Evolutionary conservation across 2,797 vertebrate species (phyloP), one percentile per base, ranked within the genome.

Genomic region (Megalops cyprinoides): DNA sequence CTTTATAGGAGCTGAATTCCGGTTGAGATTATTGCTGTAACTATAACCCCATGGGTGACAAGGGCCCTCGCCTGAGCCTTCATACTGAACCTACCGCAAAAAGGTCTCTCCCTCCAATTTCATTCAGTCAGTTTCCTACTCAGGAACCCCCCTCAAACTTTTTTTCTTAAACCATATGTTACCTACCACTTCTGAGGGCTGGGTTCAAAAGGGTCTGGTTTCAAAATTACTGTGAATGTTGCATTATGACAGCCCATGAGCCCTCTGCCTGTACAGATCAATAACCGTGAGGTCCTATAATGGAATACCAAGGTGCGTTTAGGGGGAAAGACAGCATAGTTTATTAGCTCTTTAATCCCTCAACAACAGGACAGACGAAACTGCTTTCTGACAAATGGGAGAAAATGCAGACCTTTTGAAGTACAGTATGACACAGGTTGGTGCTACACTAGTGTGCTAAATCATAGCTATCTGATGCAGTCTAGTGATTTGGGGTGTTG

Each of bases 201-300:
- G 25, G 76, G 77, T 67, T 48, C 20, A 79, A 46, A 58, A 60
- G 44, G 53, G 23, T 46, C 56, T 42, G 46, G 28, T 65, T 79
- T 85, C 42, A 75, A 71, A 82, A 82, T 37, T 48, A 74, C 34
- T 83, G 2, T 74, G 55, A 73, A 55, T 56, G 39, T 82, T 75
- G 80, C 53, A 73, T 56, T 76, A 82, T 80, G 65, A 18, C 15
- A 49, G 51, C 34, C 65, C 56, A 49, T 2, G 58, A 12, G 58
- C 31, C 28, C 31, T 28, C 58, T 31, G 12, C 25, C n/a, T n/a
- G n/a, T n/a, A n/a, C n/a, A n/a, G n/a, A n/a, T n/a, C n/a, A n/a
- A n/a, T n/a, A n/a, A n/a, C n/a, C n/a, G n/a, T n/a, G n/a, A n/a
- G n/a, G n/a, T n/a, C n/a, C n/a, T n/a, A n/a, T n/a, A n/a, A n/a